Evolutionary conservation across 2,797 vertebrate species (phyloP), one percentile per base, ranked within the genome.

Genomic region (Limnodromus scolopaceus): DNA sequence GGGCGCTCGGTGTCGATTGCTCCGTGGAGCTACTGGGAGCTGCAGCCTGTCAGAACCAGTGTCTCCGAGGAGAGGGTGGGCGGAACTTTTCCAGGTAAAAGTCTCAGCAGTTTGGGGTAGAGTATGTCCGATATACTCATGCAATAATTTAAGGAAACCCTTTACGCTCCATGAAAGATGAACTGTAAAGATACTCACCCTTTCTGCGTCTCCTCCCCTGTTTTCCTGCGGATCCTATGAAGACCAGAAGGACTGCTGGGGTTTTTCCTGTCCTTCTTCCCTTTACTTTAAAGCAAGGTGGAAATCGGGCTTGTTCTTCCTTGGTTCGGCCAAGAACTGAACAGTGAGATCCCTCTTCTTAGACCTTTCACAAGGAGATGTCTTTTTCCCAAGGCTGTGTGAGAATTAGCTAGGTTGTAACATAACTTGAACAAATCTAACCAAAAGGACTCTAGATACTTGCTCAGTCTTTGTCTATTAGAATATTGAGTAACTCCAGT

Each of bases 1-100:
- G 92, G 91, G 96, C 69, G 65, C 94, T 96, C 68, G 63, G 88
- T 93, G 87, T 96, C 92, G 94, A 95, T 96, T 70, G 80, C 46
- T 58, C 54, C 49, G 45, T 55, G 85, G 41, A 94, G 79, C 87
- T 93, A 87, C 22, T 92, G 93, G 79, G 84, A 97, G 91, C 12
- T 94, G 88, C 68, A 55, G 82, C 92, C 94, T 97, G 96, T 94
- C 95, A 96, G 88, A 96, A 89, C 84, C 95, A 94, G 86, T 65
- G 74, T 83, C 92, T 92, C 63, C 34, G 70, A 77, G 53, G 60
- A 84, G 39, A 27, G 22, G 51, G 46, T 41, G 78, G 53, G 45
- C 24, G 60, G 10, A 55, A 20, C 43, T 64, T 53, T 96, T 97
- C 41, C 76, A 84, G 32, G 38, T 48, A 65, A 49, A 84, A 68